Conservation (phyloP, 1,140 invertebrate species). For the Orius insidiosus region DNA sequence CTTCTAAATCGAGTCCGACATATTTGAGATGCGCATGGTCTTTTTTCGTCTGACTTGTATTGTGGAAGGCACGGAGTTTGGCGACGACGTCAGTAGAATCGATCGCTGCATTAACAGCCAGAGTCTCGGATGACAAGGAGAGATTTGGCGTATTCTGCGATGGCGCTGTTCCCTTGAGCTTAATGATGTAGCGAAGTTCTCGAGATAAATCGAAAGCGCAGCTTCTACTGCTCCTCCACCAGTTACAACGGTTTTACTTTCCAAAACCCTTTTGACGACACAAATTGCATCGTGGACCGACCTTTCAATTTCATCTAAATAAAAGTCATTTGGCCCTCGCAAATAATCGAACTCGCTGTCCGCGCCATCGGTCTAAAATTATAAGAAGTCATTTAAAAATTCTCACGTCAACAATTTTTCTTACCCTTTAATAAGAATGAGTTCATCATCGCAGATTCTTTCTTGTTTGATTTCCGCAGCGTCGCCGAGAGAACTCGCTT, state of each 20-base stretch:
- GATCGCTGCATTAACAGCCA: slow-evolving; percentile 95
- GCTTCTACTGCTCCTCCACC: slow-evolving; percentile 97
- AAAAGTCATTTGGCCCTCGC: slow-evolving; percentile 95
- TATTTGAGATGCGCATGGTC: slow-evolving; percentile 86
- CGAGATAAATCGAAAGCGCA: slow-evolving; percentile 92
- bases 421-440: slow-evolving; percentile 90
- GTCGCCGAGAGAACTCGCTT: slow-evolving; percentile 77
- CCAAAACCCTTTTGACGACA: slow-evolving; percentile 89
- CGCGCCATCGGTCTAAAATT: slow-evolving; percentile 67
- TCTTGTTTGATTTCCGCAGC: slow-evolving; percentile 95
- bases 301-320: slow-evolving; percentile 99
- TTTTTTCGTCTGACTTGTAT: slow-evolving; percentile 87
- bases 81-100: slow-evolving; percentile 95
- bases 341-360: slow-evolving; percentile 89
- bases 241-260: slow-evolving; percentile 87
- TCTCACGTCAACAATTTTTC: slow-evolving; percentile 10
- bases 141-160: slow-evolving; percentile 94
- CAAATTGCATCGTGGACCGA: slow-evolving; percentile 95
- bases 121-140: slow-evolving; percentile 97
- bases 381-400: no score
- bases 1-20: slow-evolving; percentile 79
- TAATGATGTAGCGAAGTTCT: slow-evolving; percentile 98
- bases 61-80: slow-evolving; percentile 96
- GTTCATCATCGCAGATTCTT: slow-evolving; percentile 92
- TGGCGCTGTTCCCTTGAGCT: slow-evolving; percentile 95